Evolutionary conservation across 2,888 invertebrate species (phyloP).

Genomic region (Callosobruchus maculatus): DNA sequence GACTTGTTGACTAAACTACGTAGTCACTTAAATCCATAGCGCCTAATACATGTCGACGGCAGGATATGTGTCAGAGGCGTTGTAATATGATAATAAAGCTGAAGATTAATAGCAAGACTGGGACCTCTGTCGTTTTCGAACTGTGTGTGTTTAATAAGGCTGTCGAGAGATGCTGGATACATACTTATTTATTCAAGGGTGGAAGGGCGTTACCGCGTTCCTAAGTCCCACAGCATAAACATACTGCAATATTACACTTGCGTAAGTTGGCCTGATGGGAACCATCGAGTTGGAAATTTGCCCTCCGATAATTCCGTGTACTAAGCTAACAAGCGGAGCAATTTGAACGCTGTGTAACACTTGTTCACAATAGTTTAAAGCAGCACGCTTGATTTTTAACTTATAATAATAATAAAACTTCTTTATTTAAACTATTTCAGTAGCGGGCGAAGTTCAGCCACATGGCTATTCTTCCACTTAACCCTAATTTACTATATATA

Average conservation of each 20-base stretch:
- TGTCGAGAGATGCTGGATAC: constrained; percentile 22
- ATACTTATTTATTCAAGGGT: background rate
- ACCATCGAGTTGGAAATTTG: too few relatives aligned
- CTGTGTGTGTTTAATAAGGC: constrained; percentile 44
- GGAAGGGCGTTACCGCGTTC: background rate
- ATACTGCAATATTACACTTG: background rate
- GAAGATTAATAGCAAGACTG: constrained; percentile 40
- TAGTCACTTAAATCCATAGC: background rate
- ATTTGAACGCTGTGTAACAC: too few relatives aligned
- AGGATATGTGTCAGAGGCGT: constrained; percentile 38
- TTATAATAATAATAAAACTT: too few relatives aligned
- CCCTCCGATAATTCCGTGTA: too few relatives aligned
- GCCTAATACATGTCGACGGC: constrained; percentile 8
- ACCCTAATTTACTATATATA: too few relatives aligned
- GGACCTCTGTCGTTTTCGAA: constrained; percentile 39
- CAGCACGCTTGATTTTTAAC: too few relatives aligned
- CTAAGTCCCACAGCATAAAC: background rate
- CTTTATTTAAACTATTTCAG: too few relatives aligned
- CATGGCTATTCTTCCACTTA: too few relatives aligned
- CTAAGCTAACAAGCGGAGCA: too few relatives aligned
- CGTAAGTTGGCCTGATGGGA: too few relatives aligned
- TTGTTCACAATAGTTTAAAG: too few relatives aligned
- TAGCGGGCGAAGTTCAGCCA: too few relatives aligned
- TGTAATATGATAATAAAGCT: constrained; percentile 43
- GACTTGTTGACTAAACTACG: background rate